Base-by-base conservation (phyloP, 2,113 vertebrate species). In the Uria aalge region DNA sequence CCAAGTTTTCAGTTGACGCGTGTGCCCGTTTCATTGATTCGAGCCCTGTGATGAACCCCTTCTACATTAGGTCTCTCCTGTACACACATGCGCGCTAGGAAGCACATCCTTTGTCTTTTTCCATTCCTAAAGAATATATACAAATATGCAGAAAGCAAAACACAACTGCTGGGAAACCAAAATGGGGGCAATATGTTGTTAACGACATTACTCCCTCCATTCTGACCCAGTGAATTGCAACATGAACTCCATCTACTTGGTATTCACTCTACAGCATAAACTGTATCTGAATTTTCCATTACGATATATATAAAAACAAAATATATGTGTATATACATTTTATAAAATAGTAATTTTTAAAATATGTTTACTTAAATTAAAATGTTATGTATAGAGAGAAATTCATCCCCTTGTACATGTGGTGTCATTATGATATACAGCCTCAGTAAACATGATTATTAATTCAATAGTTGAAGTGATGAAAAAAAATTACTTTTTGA, bases 11-110 rank as follows among this genome's bases (percentile, higher is more conserved):
- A 29, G 30, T 5, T 56, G n/a, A 30, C 2, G 3, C 1, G 0
- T 53, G 43, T 63, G 17, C 11, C 38, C 67, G 48, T 68, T 60
- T 47, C 8, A 13, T 15, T 19, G 2, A 11, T 72, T 72, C 3
- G 2, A 76, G 45, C 1, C 15, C 48, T 60, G n/a, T 27, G 34
- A 47, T 30, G 9, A 56, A 32, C 0, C 0, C 4, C 5, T 85
- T 41, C 67, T 41, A 88, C 6, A 26, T 38, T 21, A 76, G 34
- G 9, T 34, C 30, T 69, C 41, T 45, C 32, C 34, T 5, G 1
- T 52, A 48, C 23, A 68, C 17, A 27, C 17, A 18, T 15, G 66
- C 2, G 8, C 8, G 16, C 14, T 52, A 48, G 23, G 23, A 57
- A 80, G 32, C 38, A 41, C 11, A 78, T 48, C 7, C 24, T 53